Base-by-base conservation (phyloP, 2,113 vertebrate species). In the Hypomesus transpacificus region DNA sequence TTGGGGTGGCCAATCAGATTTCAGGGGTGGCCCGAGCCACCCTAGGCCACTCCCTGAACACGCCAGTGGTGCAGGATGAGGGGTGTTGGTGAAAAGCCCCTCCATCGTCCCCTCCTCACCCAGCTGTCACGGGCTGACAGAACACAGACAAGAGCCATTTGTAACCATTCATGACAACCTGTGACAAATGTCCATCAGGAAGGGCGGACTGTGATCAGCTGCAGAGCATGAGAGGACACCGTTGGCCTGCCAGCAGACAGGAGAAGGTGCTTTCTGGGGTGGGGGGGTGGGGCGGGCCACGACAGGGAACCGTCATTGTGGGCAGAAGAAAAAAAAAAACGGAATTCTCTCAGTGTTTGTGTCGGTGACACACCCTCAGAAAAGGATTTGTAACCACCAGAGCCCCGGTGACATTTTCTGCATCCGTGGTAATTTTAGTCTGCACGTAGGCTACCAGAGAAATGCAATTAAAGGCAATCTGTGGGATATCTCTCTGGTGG, bases 141-240 rank as follows among this genome's bases (percentile, higher is more conserved):
- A 86, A 74, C 58, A 75, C 78, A 67, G 58, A 73, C 67, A 7
- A 1, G 57, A 67, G 56, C 84, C 80, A 87, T 88, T 86, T 85
- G 79, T 88, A 81, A 85, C 75, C 76, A 69, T 22, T 78, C 71
- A 80, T 69, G 70, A 79, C 76, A 75, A 72, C 75, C 69, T 83
- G 82, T 82, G 83, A 85, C 85, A 84, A 76, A 82, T 66, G 79
- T 46, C 77, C 77, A 77, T 84, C 83, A 7, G 72, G 5, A 65
- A 57, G 69, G 74, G 78, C 66, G 56, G 68, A 69, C 39, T 62
- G 69, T 87, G 82, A 85, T 86, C 80, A 84, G 74, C 73, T 73
- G 68, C 8, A 52, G 56, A 60, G 78, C 70, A 71, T 74, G 53
- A 76, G 82, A 60, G 50, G 60, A 46, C 39, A 71, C 60, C 6